phyloP scores from a whole-genome alignment of 2,797 vertebrate species.

The Knipowitschia caucasica region DNA sequence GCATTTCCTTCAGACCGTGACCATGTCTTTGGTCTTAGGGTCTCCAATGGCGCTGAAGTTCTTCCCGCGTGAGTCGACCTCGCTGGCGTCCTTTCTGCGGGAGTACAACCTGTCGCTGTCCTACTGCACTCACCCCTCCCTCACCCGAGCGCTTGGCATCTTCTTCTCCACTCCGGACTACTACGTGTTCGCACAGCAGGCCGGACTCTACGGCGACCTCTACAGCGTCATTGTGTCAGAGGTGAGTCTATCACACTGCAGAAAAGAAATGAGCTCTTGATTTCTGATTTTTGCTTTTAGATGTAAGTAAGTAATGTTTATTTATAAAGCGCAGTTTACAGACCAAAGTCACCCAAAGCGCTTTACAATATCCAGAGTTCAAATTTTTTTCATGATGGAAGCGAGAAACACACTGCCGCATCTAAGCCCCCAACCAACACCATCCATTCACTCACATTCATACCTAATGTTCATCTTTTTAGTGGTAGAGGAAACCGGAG shows the following conservation, averaged over 20 bases:
- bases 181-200: slow-evolving; percentile 92
- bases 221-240: slow-evolving; percentile 90
- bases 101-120: slow-evolving; percentile 93
- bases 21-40: slow-evolving; percentile 77
- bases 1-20: too few species aligned
- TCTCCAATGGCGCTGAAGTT: slow-evolving; percentile 94
- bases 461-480: too few species aligned
- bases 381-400: too few species aligned
- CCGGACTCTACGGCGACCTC: slow-evolving; percentile 89
- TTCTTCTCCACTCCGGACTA: slow-evolving; percentile 87
- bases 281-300: too few species aligned
- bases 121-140: slow-evolving; percentile 86
- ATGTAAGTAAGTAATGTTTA: too few species aligned
- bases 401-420: too few species aligned
- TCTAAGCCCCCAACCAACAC: too few species aligned
- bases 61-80: slow-evolving; percentile 85
- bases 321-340: neutral
- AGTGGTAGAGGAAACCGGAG: too few species aligned
- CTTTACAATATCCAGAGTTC: too few species aligned
- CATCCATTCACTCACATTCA: too few species aligned
- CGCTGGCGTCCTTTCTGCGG: slow-evolving; percentile 87
- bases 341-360: too few species aligned
- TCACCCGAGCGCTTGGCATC: slow-evolving; percentile 87
- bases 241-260: slow-evolving; percentile 64
- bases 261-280: neutral